These are phyloP conservation scores for Oncorhynchus keta DNA, from an alignment of 2,113 vertebrate genomes.

Conservation along the genomic window DNA sequence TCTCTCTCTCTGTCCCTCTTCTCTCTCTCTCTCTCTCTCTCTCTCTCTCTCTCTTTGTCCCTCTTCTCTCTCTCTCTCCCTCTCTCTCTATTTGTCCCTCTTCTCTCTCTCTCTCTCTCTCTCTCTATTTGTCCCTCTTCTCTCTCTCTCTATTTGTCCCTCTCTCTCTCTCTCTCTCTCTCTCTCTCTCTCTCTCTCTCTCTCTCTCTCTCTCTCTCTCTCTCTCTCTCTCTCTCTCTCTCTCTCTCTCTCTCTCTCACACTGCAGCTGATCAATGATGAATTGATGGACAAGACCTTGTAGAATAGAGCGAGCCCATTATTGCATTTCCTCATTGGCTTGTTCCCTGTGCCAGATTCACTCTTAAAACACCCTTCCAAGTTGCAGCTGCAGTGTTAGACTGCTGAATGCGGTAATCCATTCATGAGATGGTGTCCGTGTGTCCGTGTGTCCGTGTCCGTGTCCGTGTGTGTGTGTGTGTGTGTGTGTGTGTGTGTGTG, in stretches of 20 bases:
- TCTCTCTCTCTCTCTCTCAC: not conserved
- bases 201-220: not conserved
- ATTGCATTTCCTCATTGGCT: constrained; percentile 32
- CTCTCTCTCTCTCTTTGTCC: too few relatives aligned
- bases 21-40: too few relatives aligned
- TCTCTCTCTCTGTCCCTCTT: too few relatives aligned
- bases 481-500: too few relatives aligned
- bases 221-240: not conserved
- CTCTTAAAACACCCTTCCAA: constrained; percentile 40
- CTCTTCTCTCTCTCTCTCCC: not conserved
- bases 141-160: too few relatives aligned
- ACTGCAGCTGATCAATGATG: constrained; percentile 4
- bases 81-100: not conserved
- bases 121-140: too few relatives aligned
- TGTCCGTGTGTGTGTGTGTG: too few relatives aligned
- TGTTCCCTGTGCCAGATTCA: not conserved
- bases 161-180: too few relatives aligned
- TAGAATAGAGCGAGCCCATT: not conserved
- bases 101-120: too few relatives aligned
- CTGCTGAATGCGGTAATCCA: constrained; percentile 17
- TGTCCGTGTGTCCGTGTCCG: too few relatives aligned
- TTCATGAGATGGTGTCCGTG: too few relatives aligned
- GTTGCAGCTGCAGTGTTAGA: constrained; percentile 21
- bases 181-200: not conserved
- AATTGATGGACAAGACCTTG: constrained; percentile 25